These are phyloP conservation scores for Lasioglossum albipes DNA, from an alignment of 1,140 invertebrate genomes.

Conservation along the genomic window DNA sequence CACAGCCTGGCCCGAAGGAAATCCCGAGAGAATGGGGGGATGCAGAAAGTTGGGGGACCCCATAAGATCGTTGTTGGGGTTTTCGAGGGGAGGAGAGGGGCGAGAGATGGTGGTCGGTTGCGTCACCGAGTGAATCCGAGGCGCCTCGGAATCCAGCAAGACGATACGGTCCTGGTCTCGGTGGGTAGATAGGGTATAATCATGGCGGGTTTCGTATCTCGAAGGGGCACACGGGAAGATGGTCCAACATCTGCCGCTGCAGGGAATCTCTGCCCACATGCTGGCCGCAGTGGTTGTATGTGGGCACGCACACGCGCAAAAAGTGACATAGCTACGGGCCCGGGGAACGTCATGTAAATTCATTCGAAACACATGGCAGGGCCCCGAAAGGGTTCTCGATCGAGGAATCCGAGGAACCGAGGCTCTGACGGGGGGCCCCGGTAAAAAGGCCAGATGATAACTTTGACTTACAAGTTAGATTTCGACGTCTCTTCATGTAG, in stretches of 20 bases:
- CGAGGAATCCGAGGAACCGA: conserved; percentile 50
- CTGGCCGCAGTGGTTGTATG: conserved; percentile 52
- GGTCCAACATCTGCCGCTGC: conserved; percentile 74
- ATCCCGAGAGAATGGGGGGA: not conserved
- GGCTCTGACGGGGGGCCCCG: conserved; percentile 5
- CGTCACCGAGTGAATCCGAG: conserved; percentile 35
- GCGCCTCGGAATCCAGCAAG: conserved; percentile 50
- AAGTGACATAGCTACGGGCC: conserved; percentile 63
- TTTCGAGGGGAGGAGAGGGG: no score
- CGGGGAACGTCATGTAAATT: conserved; percentile 66
- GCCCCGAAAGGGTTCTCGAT: conserved; percentile 56
- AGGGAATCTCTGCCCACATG: conserved; percentile 75
- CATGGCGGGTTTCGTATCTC: conserved; percentile 66
- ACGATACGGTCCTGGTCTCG: conserved; percentile 62
- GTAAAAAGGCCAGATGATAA: conserved; percentile 58
- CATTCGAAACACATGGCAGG: conserved; percentile 70
- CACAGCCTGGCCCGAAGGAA: not conserved
- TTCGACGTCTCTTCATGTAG: conserved; percentile 19
- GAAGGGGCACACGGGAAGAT: conserved; percentile 64
- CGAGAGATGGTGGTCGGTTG: not conserved
- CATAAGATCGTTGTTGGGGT: not conserved
- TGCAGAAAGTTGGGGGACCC: not conserved
- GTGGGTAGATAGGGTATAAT: conserved; percentile 66
- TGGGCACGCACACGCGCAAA: conserved; percentile 51
- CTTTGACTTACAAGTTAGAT: conserved; percentile 53